phyloP scores from a whole-genome alignment of 1,140 invertebrate species.

The Lerema accius region DNA sequence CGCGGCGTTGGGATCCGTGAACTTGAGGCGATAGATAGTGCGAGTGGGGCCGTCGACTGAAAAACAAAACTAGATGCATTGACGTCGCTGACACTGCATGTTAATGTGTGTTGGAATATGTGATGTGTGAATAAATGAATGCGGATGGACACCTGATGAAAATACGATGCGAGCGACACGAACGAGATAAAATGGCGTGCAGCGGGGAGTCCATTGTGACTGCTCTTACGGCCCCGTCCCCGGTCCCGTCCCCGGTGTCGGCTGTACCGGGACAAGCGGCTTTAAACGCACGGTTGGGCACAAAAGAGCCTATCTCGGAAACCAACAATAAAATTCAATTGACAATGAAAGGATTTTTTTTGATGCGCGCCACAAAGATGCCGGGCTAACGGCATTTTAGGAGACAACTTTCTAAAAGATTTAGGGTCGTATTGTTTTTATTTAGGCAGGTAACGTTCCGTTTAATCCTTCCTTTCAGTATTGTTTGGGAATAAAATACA shows the following conservation, averaged over 20 bases:
- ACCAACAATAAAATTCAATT: constrained; percentile 82
- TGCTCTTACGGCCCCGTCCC: constrained; percentile 63
- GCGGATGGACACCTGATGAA: constrained; percentile 63
- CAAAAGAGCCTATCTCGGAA: constrained; percentile 76
- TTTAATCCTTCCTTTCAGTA: constrained; percentile 54
- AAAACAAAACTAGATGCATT: constrained; percentile 25
- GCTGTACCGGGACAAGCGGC: constrained; percentile 65
- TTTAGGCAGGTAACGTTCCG: constrained; percentile 45
- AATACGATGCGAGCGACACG: constrained; percentile 55
- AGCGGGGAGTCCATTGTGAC: constrained; percentile 69
- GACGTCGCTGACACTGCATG: constrained; percentile 30
- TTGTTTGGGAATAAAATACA: constrained; percentile 4
- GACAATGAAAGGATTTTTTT: constrained; percentile 71
- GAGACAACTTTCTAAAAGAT: constrained; percentile 70
- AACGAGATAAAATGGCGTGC: constrained; percentile 70
- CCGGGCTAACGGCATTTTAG: constrained; percentile 64
- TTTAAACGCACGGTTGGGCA: constrained; percentile 77
- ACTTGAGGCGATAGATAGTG: constrained; percentile 3
- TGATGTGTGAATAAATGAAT: constrained; percentile 51
- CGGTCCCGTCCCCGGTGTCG: constrained; percentile 41
- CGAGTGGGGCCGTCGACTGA: constrained; percentile 9
- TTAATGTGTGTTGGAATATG: constrained; percentile 35
- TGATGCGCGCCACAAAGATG: constrained; percentile 64
- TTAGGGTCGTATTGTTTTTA: constrained; percentile 71
- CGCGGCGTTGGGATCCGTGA: constrained; percentile 8